A percentile compares a stretch with the other conserved stretches of the same genome.
phyloP scores from a whole-genome alignment of 2,113 vertebrate genomes.

The Merops nubicus region DNA sequence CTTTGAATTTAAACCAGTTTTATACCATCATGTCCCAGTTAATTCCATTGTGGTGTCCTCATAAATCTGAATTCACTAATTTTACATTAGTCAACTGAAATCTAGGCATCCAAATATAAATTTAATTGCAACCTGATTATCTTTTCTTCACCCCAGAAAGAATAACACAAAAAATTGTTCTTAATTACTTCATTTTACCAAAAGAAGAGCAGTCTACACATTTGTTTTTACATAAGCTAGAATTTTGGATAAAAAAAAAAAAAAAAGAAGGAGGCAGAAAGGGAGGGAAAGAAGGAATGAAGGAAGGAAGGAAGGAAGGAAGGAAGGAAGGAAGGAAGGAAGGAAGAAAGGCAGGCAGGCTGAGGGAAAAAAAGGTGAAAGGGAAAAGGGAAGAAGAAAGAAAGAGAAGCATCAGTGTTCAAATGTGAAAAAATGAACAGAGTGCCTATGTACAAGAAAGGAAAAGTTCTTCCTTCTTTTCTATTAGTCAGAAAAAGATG shows the following conservation, averaged over 20 bases:
- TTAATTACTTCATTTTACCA: neutral
- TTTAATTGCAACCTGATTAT: neutral
- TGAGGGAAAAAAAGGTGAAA: no score
- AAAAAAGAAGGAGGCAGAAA: no score
- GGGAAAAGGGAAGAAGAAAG: rapidly evolving
- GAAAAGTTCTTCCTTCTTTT: neutral
- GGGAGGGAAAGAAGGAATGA: no score
- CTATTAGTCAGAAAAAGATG: neutral
- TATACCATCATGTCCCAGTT: neutral
- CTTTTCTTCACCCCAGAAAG: neutral
- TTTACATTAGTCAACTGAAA: neutral
- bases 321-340: no score
- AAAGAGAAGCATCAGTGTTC: neutral
- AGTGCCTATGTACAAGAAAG: neutral
- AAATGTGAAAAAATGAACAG: neutral
- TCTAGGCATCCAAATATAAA: neutral
- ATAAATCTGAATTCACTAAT: neutral
- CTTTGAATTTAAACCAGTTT: neutral
- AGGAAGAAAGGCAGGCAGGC: no score
- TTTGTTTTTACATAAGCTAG: no score
- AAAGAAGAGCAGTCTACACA: neutral
- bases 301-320: no score
- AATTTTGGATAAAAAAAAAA: no score
- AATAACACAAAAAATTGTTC: neutral
- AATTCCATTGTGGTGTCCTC: neutral